phyloP scores from a whole-genome alignment of 1,140 invertebrate species.

The Ladona fulva region DNA sequence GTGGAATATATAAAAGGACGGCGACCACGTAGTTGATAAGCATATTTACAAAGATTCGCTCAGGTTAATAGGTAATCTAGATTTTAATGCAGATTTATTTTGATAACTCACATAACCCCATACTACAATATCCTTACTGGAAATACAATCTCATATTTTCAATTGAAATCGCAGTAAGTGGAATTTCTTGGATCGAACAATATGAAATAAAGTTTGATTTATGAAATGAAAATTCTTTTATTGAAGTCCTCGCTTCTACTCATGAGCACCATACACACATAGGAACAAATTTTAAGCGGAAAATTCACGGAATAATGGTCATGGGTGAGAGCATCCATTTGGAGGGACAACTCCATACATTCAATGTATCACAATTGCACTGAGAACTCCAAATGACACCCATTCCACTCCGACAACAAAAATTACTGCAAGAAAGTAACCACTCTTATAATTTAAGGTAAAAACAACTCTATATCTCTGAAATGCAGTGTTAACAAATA shows the following conservation, averaged over 20 bases:
- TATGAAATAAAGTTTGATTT: not conserved
- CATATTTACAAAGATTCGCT: too few species aligned
- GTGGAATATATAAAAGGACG: too few species aligned
- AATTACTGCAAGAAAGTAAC: not conserved
- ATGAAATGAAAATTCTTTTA: not conserved
- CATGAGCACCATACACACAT: not conserved
- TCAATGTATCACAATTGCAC: not conserved
- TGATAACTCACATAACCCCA: too few species aligned
- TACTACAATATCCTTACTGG: too few species aligned
- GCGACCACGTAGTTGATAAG: too few species aligned
- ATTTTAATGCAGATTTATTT: too few species aligned
- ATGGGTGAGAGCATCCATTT: not conserved
- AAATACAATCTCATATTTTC: too few species aligned
- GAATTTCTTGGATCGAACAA: too few species aligned
- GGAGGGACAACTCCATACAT: not conserved
- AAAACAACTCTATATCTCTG: not conserved
- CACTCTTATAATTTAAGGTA: not conserved
- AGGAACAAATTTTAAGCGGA: not conserved
- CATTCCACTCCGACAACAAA: not conserved
- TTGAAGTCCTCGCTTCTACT: not conserved
- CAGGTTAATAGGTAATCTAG: too few species aligned
- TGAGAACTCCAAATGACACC: not conserved
- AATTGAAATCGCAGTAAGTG: too few species aligned
- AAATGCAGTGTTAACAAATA: too few species aligned
- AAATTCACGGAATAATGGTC: not conserved